Base-by-base conservation (phyloP, 2,113 vertebrate genomes). In the Salvelinus alpinus region DNA sequence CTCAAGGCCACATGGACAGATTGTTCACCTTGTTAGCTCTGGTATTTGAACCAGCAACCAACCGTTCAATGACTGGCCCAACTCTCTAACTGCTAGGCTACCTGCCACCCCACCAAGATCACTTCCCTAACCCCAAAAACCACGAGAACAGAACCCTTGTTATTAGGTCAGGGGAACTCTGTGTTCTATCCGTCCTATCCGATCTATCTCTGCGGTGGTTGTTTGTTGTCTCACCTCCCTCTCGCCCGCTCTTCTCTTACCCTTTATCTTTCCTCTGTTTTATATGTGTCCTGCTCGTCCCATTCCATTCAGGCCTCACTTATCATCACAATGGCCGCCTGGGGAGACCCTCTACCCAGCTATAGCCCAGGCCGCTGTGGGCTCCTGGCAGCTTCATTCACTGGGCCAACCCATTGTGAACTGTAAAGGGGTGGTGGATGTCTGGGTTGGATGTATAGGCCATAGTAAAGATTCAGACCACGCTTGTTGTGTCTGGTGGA, bases 311-410 rank as follows among this genome's bases (percentile, higher is more conserved):
- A 92, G 79, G 73, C 74, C 38, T 60, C n/a, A 67, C 85, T 93
- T 93, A 92, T 70, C 92, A 94, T 93, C 69, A 93, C 91, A 94
- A 94, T 88, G 72, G 88, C 73, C 68, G 84, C 89, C 88, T 90
- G 91, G 85, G 54, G 91, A 80, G 90, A 87, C 74, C 65, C 75
- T 87, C 88, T 86, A 44, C 85, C 88, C 85, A 79, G 82, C 81
- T 87, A 84, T 77, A 80, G 78, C 76, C 78, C 70, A 29, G 83
- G 83, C 87, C 84, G 86, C 89, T 65, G 74, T 83, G 78, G 87
- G 84, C 85, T 87, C 60, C 88, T 86, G 88, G 85, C 89, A 87
- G 88, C 82, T 80, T 88, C 80, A 86, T 92, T 92, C 88, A 90
- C 69, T 85, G 68, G 84, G 66, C 71, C 76, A 85, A 89, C 78